These are phyloP conservation scores for Phalacrocorax brasilianus DNA, from an alignment of 2,113 vertebrate genomes.

Conservation along the genomic window DNA sequence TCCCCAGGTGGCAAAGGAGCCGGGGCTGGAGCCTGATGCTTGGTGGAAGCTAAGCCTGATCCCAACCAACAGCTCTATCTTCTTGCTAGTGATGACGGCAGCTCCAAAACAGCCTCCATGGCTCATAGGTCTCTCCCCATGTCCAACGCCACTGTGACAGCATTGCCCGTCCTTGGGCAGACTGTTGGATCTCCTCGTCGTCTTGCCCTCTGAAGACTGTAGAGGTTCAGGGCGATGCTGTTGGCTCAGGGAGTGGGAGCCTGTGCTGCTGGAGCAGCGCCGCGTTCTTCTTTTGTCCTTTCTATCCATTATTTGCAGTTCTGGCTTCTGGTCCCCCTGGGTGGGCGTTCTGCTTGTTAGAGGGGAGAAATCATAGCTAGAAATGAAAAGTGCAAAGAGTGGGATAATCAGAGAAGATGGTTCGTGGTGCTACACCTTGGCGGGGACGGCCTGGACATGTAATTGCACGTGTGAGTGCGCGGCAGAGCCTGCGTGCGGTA, in stretches of 20 bases:
- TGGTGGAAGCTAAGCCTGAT: background rate
- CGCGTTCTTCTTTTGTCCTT: background rate
- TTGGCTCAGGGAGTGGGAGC: accelerated
- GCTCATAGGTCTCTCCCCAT: accelerated
- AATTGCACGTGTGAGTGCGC: accelerated
- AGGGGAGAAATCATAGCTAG: background rate
- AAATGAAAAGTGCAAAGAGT: too few species aligned
- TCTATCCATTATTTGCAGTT: accelerated
- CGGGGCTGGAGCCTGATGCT: background rate
- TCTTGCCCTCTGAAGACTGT: background rate
- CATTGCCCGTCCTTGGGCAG: background rate
- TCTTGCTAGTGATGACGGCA: background rate
- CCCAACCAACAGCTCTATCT: background rate
- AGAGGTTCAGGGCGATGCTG: background rate
- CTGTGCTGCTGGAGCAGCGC: accelerated
- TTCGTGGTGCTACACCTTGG: background rate
- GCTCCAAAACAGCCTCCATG: accelerated
- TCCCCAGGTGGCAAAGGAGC: background rate
- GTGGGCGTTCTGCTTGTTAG: accelerated
- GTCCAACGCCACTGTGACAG: background rate
- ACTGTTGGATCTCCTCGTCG: accelerated
- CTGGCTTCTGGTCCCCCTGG: background rate
- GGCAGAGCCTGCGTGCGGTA: background rate
- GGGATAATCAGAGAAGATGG: background rate
- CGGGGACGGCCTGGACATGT: background rate